Percentiles rank a stretch among this genome's conserved stretches.
Conservation (phyloP, 2,797 vertebrate genomes). For the Acestrorhynchus altus region DNA sequence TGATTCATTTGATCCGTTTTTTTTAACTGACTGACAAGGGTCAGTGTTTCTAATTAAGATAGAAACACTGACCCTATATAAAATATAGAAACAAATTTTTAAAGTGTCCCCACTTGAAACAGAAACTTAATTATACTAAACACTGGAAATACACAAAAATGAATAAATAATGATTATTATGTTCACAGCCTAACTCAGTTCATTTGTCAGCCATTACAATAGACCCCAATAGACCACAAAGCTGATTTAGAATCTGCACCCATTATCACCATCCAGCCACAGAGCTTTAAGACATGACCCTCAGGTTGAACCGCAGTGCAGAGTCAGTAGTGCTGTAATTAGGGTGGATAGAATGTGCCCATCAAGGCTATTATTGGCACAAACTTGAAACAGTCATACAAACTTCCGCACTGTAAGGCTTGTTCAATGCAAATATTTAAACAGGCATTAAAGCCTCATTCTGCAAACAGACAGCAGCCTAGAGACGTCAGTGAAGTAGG, state of each 20-base stretch:
- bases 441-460: not conserved
- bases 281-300: not conserved
- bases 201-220: too few species aligned
- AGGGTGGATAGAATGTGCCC: not conserved
- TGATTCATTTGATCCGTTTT: too few species aligned
- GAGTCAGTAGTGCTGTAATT: not conserved
- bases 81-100: too few species aligned
- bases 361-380: not conserved
- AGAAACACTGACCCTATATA: too few species aligned
- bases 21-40: too few species aligned
- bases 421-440: constrained; percentile 32
- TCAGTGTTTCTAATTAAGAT: too few species aligned
- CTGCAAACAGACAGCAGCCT: not conserved
- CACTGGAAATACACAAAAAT: too few species aligned
- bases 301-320: not conserved
- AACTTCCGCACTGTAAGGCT: not conserved
- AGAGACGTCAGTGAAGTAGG: constrained; percentile 2
- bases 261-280: not conserved
- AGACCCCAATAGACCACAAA: not conserved
- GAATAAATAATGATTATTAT: too few species aligned
- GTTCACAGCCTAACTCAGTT: too few species aligned
- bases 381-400: constrained; percentile 17
- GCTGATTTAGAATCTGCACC: not conserved
- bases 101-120: too few species aligned
- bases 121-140: too few species aligned